Conservation (phyloP, 2,888 invertebrate genomes). For the Adela reaumurella region DNA sequence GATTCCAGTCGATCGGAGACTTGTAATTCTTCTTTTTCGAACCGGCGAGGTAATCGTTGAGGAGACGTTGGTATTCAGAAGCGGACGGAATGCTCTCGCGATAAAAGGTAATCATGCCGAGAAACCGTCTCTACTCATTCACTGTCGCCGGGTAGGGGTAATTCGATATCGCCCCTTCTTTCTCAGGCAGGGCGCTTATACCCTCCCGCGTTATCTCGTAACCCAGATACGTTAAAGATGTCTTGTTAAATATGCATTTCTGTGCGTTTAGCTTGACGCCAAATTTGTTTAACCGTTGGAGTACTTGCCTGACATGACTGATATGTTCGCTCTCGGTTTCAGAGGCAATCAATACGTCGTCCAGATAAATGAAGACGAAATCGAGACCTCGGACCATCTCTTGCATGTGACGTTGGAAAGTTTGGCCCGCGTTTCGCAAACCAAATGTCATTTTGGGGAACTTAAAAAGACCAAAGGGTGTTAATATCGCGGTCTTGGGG, state of each 20-base stretch:
- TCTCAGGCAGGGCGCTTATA: slow-evolving; percentile 4
- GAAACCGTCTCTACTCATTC: slow-evolving; percentile 6
- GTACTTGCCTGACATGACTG: slow-evolving; percentile 8
- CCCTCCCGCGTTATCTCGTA: slow-evolving; percentile 3
- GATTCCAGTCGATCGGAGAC: slow-evolving; percentile 6
- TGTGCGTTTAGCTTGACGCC: slow-evolving; percentile 15
- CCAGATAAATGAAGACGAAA: slow-evolving; percentile 16
- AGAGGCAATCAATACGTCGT: slow-evolving; percentile 17
- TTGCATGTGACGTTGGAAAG: slow-evolving; percentile 24
- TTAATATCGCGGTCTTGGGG: slow-evolving; percentile 23
- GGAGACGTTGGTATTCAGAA: slow-evolving; percentile 1
- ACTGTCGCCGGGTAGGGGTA: slow-evolving; percentile 5
- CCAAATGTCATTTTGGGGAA: slow-evolving; percentile 20
- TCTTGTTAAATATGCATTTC: not conserved
- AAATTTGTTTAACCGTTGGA: slow-evolving; percentile 14
- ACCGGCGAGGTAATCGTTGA: slow-evolving; percentile 6
- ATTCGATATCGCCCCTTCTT: slow-evolving; percentile 6
- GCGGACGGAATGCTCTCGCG: slow-evolving; percentile 4
- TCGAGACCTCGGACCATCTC: slow-evolving; percentile 12
- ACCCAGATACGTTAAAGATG: slow-evolving; percentile 5
- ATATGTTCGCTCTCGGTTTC: slow-evolving; percentile 5
- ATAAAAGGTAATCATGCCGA: slow-evolving; percentile 10
- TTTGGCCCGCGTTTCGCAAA: slow-evolving; percentile 21
- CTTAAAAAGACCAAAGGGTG: slow-evolving; percentile 25
- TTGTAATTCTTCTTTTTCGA: slow-evolving; percentile 8